Conservation (phyloP, 2,888 invertebrate genomes). For the Nesidiocoris tenuis region DNA sequence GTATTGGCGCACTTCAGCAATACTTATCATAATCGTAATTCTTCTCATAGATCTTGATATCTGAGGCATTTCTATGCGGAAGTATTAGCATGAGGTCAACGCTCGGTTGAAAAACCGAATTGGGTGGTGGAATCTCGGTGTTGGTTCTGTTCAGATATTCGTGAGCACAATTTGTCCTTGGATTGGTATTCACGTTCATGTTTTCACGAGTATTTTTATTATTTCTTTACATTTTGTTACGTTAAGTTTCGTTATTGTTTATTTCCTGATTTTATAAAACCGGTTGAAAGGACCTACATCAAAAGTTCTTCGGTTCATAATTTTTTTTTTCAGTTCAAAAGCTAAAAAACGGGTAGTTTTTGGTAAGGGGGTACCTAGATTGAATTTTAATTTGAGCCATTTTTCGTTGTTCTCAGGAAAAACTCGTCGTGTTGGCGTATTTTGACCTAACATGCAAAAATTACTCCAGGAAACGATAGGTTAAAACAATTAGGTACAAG, state of each 20-base stretch:
- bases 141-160: constrained; percentile 10
- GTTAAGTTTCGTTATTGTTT: constrained; percentile 2
- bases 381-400: too few species aligned
- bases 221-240: constrained; percentile 8
- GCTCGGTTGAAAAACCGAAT: constrained; percentile 20
- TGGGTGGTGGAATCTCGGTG: constrained; percentile 39
- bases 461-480: too few species aligned
- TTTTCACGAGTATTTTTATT: constrained; percentile 12
- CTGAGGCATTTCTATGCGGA: not conserved
- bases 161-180: constrained; percentile 7
- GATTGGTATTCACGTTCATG: constrained; percentile 9
- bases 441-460: too few species aligned
- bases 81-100: constrained; percentile 33
- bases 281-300: too few species aligned
- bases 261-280: constrained; percentile 8
- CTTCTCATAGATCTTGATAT: too few species aligned
- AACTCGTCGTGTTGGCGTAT: too few species aligned
- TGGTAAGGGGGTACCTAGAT: too few species aligned
- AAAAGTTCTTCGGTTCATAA: not conserved
- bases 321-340: too few species aligned
- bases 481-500: too few species aligned
- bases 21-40: constrained; percentile 16
- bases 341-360: too few species aligned
- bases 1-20: constrained; percentile 6
- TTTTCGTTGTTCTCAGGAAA: too few species aligned